phyloP scores from a whole-genome alignment of 2,888 invertebrate genomes.

The Drosophila flavopinicola region DNA sequence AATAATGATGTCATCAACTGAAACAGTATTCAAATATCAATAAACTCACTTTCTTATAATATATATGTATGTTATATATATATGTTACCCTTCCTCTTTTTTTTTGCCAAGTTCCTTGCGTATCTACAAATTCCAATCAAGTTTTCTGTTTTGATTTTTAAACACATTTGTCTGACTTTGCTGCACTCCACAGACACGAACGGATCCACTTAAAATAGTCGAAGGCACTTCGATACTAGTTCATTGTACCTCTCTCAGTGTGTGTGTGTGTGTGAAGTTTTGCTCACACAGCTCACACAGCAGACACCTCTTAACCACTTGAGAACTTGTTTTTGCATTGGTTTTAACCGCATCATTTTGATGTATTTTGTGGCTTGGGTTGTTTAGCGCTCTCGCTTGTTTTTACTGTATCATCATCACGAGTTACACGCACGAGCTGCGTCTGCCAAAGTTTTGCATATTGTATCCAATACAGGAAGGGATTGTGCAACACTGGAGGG shows the following conservation, averaged over 20 bases:
- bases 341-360: slow-evolving; percentile 79
- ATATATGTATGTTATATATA: not conserved
- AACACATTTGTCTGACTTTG: slow-evolving; percentile 63
- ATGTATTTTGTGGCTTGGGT: slow-evolving; percentile 78
- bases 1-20: no score
- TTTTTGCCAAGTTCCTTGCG: slow-evolving; percentile 11
- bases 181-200: slow-evolving; percentile 29
- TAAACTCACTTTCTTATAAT: not conserved
- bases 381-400: slow-evolving; percentile 60
- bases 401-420: slow-evolving; percentile 68
- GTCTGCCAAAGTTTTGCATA: slow-evolving; percentile 60
- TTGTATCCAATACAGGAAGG: slow-evolving; percentile 14
- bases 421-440: slow-evolving; percentile 78
- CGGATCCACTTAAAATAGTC: slow-evolving; percentile 53
- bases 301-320: slow-evolving; percentile 56
- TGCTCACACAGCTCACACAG: not conserved
- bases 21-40: not conserved
- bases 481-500: slow-evolving; percentile 2
- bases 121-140: slow-evolving; percentile 30
- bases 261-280: slow-evolving; percentile 13
- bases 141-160: slow-evolving; percentile 49
- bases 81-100: no score
- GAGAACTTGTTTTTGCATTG: slow-evolving; percentile 71
- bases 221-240: slow-evolving; percentile 70
- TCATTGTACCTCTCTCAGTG: slow-evolving; percentile 60